Evolutionary conservation across 2,797 vertebrate genomes (phyloP).

Genomic region (Notolepis coatsorum): DNA sequence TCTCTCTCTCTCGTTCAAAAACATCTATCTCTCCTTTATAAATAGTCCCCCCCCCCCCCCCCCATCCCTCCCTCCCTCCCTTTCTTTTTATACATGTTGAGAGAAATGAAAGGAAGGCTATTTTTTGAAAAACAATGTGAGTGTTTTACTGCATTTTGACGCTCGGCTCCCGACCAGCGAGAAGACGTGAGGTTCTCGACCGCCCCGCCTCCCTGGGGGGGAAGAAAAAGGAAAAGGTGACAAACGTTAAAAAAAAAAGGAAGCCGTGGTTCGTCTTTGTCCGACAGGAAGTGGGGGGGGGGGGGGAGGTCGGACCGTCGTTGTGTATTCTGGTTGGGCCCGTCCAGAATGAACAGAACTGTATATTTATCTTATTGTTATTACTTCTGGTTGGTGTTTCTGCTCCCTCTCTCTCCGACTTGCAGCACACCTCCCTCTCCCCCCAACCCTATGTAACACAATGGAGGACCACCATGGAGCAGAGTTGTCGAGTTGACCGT

Average conservation of each 20-base stretch:
- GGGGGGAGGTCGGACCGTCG: too few species aligned
- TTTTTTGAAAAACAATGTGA: slow-evolving; percentile 37
- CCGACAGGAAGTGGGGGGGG: too few species aligned
- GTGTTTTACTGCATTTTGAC: slow-evolving; percentile 10
- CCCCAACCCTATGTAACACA: background rate
- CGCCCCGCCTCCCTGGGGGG: slow-evolving; percentile 14
- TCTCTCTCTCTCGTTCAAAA: slow-evolving; percentile 63
- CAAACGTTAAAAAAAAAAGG: too few species aligned
- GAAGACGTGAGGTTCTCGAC: slow-evolving; percentile 16
- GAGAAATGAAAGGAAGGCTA: slow-evolving; percentile 47
- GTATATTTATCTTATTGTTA: slow-evolving; percentile 43
- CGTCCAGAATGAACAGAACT: slow-evolving; percentile 49
- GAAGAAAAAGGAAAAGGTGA: slow-evolving; percentile 23
- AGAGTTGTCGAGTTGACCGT: background rate
- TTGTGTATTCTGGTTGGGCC: too few species aligned
- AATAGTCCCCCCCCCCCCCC: slow-evolving; percentile 45
- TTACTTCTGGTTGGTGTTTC: slow-evolving; percentile 24
- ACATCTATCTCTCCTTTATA: slow-evolving; percentile 67
- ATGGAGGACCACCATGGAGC: slow-evolving; percentile 31
- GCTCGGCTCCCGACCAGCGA: slow-evolving; percentile 25
- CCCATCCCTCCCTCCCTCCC: background rate
- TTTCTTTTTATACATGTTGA: slow-evolving; percentile 51
- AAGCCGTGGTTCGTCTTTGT: too few species aligned
- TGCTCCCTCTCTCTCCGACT: slow-evolving; percentile 14
- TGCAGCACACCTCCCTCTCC: slow-evolving; percentile 14